phyloP scores from a whole-genome alignment of 2,797 vertebrate genomes.

The Sebastes paucispinis region DNA sequence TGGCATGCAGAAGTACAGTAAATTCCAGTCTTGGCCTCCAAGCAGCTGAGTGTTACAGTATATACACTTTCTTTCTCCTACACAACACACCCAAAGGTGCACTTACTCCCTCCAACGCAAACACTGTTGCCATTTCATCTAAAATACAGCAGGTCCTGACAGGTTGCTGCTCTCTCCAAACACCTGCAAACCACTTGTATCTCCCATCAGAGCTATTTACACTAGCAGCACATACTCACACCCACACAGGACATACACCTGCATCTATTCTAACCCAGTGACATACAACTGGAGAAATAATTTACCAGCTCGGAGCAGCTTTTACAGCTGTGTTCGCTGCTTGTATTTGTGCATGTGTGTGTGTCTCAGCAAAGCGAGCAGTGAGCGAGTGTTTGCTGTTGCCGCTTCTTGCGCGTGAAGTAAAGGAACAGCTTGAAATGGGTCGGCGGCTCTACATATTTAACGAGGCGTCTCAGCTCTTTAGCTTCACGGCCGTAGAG shows the following conservation, averaged over 20 bases:
- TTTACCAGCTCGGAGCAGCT: slow-evolving; percentile 42
- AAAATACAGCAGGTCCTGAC: slow-evolving; percentile 28
- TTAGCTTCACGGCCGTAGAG: slow-evolving; percentile 40
- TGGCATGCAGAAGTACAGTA: background rate
- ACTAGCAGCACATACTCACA: slow-evolving; percentile 27
- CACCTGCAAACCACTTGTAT: slow-evolving; percentile 57
- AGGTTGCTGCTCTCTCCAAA: slow-evolving; percentile 38
- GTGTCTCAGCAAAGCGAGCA: slow-evolving; percentile 35
- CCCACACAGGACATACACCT: slow-evolving; percentile 51
- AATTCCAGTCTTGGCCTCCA: background rate
- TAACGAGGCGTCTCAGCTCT: slow-evolving; percentile 60
- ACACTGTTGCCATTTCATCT: slow-evolving; percentile 42
- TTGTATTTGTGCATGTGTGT: slow-evolving; percentile 27
- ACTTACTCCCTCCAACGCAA: slow-evolving; percentile 30
- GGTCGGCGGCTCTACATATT: slow-evolving; percentile 66
- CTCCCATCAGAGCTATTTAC: slow-evolving; percentile 44
- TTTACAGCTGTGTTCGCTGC: slow-evolving; percentile 46
- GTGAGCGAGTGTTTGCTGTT: slow-evolving; percentile 33
- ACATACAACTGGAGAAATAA: slow-evolving; percentile 45
- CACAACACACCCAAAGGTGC: slow-evolving; percentile 25
- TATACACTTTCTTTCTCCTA: slow-evolving; percentile 8
- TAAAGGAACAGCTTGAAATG: slow-evolving; percentile 61
- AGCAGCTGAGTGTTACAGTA: background rate
- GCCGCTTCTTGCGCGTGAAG: slow-evolving; percentile 37
- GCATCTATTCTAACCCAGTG: slow-evolving; percentile 42